Conservation (phyloP, 2,113 vertebrate genomes). For the Crotalus tigris region DNA sequence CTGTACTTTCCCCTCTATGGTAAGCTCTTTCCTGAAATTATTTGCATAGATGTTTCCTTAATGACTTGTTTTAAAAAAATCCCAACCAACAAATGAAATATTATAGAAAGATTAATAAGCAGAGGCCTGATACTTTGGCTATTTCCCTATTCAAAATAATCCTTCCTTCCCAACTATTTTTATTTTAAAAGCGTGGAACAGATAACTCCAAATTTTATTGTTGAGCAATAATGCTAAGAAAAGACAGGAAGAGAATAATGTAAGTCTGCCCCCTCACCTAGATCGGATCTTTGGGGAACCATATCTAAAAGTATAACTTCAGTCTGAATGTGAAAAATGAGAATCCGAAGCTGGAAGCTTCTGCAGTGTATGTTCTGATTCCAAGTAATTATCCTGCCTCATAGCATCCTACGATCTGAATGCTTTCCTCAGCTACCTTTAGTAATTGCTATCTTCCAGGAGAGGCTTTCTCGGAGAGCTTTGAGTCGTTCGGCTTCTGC, state of each 20-base stretch:
- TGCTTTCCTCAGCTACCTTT: constrained; percentile 63
- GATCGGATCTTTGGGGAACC: background rate
- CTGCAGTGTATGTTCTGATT: background rate
- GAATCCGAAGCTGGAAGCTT: background rate
- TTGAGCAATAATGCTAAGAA: background rate
- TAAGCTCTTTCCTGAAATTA: background rate
- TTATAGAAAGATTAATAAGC: background rate
- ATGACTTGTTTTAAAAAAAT: background rate
- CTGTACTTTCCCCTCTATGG: background rate
- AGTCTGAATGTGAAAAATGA: background rate
- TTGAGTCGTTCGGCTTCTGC: constrained; percentile 41
- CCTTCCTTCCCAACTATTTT: background rate
- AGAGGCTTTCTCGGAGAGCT: constrained; percentile 22
- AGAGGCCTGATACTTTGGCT: background rate
- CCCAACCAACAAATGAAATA: background rate
- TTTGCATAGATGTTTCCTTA: background rate
- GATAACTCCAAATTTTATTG: background rate
- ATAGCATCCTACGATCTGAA: background rate
- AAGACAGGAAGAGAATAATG: background rate
- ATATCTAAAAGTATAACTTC: background rate
- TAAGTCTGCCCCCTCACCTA: background rate
- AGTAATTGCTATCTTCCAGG: constrained; percentile 68
- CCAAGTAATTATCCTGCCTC: background rate
- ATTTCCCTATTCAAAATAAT: background rate
- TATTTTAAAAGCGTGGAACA: background rate